A percentile compares a stretch with the other conserved stretches of the same genome.
These are phyloP conservation scores for Recurvirostra avosetta DNA, from an alignment of 2,113 vertebrate genomes.

Conservation along the genomic window DNA sequence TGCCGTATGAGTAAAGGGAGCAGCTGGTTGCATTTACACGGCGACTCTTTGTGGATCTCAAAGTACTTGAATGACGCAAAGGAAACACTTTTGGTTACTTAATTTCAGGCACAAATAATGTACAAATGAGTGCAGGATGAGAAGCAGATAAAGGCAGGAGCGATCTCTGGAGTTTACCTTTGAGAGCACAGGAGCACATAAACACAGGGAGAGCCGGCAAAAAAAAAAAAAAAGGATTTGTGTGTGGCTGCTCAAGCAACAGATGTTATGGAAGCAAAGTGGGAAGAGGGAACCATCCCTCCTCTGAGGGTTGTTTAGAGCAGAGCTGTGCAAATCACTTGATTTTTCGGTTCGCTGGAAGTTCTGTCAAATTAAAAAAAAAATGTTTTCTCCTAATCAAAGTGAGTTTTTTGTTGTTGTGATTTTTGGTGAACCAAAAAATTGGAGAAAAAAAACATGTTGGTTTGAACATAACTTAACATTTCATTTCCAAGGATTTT, in stretches of 20 bases:
- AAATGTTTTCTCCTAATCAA: background rate
- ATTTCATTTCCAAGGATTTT: background rate
- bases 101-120: background rate
- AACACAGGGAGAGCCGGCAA: background rate
- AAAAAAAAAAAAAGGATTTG: background rate
- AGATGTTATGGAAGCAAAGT: constrained; percentile 14
- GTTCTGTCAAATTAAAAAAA: constrained; percentile 3
- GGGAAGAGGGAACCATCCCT: background rate
- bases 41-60: background rate
- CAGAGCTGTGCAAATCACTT: constrained; percentile 26
- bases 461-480: background rate
- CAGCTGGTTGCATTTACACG: constrained; percentile 42
- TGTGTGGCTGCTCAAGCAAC: constrained; percentile 12
- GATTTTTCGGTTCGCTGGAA: constrained; percentile 35
- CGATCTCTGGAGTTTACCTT: background rate
- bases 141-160: background rate
- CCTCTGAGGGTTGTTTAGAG: constrained; percentile 30
- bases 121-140: background rate
- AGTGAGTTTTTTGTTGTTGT: background rate
- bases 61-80: background rate
- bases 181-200: background rate
- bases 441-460: background rate
- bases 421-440: constrained; percentile 46
- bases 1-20: background rate
- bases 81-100: constrained; percentile 2